A percentile compares a stretch with the other conserved stretches of the same genome.
Evolutionary conservation across 1,140 invertebrate genomes (phyloP).

Genomic region (Drosophila sp.): DNA sequence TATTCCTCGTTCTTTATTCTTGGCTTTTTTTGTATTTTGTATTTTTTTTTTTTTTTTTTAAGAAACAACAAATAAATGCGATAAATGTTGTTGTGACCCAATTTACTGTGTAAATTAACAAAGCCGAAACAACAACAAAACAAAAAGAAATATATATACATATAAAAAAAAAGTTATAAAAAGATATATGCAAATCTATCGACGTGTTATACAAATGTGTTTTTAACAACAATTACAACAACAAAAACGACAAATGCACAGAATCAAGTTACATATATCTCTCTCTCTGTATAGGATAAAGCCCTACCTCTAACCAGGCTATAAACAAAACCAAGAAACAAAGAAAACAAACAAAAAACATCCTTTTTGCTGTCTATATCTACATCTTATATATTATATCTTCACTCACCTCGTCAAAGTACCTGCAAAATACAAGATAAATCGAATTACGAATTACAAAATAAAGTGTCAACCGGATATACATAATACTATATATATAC

Average conservation of each 20-base stretch:
- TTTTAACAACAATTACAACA: constrained; percentile 23
- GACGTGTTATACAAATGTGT: constrained; percentile 33
- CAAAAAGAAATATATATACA: constrained; percentile 31
- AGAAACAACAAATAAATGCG: constrained; percentile 3
- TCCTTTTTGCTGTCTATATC: constrained; percentile 49
- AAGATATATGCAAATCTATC: constrained; percentile 24
- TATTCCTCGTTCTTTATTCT: constrained; percentile 6
- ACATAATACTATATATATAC: constrained; percentile 36
- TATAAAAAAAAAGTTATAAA: constrained; percentile 14
- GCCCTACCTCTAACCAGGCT: constrained; percentile 45
- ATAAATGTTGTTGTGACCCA: constrained; percentile 10
- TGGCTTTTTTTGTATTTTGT: background rate
- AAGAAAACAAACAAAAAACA: constrained; percentile 51
- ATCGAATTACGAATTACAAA: constrained; percentile 31
- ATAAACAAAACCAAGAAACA: constrained; percentile 34
- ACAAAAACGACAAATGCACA: constrained; percentile 44
- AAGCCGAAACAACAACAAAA: background rate
- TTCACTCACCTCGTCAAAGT: constrained; percentile 76
- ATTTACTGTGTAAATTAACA: constrained; percentile 7
- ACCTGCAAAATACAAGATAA: constrained; percentile 56
- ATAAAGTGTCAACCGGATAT: constrained; percentile 28
- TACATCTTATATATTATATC: constrained; percentile 31
- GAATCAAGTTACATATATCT: constrained; percentile 46
- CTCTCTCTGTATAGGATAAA: constrained; percentile 22
- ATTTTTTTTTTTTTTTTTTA: background rate